Evolutionary conservation across 1,140 invertebrate species (phyloP).

Genomic region (Sminthurides bifidus): DNA sequence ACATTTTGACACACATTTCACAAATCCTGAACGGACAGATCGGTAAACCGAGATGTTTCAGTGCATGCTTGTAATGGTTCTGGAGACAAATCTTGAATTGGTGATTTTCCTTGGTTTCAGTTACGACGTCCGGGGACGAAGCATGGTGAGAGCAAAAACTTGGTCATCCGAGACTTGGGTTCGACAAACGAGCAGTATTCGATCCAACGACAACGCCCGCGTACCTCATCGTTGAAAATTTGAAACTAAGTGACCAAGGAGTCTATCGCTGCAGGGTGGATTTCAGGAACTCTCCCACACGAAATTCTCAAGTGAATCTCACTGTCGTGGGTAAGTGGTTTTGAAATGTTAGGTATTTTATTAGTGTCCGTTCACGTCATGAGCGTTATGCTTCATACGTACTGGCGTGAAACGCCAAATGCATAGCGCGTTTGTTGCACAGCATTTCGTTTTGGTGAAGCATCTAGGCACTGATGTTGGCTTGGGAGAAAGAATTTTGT

Average conservation of each 20-base stretch:
- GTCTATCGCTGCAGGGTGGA: slow-evolving; percentile 78
- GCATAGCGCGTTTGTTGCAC: too few relatives aligned
- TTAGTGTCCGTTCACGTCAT: too few relatives aligned
- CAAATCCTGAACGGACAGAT: background rate
- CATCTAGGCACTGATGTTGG: too few relatives aligned
- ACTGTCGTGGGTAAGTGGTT: slow-evolving; percentile 71
- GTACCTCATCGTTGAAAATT: slow-evolving; percentile 62
- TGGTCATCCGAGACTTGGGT: slow-evolving; percentile 32
- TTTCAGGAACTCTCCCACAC: slow-evolving; percentile 76
- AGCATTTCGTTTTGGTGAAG: background rate
- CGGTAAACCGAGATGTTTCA: background rate
- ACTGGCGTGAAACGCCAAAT: too few relatives aligned
- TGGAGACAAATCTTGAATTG: too few relatives aligned
- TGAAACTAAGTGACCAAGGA: slow-evolving; percentile 67
- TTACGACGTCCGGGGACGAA: slow-evolving; percentile 33
- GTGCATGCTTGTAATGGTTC: too few relatives aligned
- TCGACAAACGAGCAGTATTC: slow-evolving; percentile 33
- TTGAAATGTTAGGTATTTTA: too few relatives aligned
- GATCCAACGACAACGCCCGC: slow-evolving; percentile 42
- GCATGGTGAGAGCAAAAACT: slow-evolving; percentile 31
- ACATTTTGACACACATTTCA: background rate
- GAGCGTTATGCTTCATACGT: too few relatives aligned
- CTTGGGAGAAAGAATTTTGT: too few relatives aligned
- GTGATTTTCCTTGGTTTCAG: slow-evolving; percentile 28
- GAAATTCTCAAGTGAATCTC: slow-evolving; percentile 77